phyloP scores from a whole-genome alignment of 2,888 invertebrate genomes.

The Tipula confusa region DNA sequence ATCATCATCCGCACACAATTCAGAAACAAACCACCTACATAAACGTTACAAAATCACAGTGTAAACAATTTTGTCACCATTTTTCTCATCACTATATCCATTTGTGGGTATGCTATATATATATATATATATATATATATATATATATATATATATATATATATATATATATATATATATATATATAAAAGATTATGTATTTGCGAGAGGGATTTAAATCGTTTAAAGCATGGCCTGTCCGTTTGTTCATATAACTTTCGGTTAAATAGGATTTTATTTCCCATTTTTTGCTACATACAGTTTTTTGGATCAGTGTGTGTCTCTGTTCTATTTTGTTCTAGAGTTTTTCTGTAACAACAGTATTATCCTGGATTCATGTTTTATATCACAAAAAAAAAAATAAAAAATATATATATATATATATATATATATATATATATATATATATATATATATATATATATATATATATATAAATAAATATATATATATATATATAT shows the following conservation, averaged over 20 bases:
- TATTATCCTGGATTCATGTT: slow-evolving; percentile 20
- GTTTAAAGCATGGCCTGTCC: background rate
- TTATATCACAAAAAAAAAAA: background rate
- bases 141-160: background rate
- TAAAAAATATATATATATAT: no score
- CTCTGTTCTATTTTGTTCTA: background rate
- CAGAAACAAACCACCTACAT: background rate
- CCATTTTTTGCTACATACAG: no score
- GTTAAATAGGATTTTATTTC: background rate
- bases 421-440: no score
- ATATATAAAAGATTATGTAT: background rate
- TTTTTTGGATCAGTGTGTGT: background rate
- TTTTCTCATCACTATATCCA: background rate
- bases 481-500: no score
- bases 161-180: background rate
- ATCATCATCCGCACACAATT: background rate
- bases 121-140: background rate
- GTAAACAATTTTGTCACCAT: background rate
- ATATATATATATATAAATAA: no score
- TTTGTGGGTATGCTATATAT: background rate
- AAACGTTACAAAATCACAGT: background rate
- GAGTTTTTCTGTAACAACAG: background rate
- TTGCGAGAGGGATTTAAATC: slow-evolving; percentile 5
- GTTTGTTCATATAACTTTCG: slow-evolving; percentile 13
- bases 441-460: no score